These are phyloP conservation scores for Drosophila stalkeri DNA, from an alignment of 2,888 invertebrate species.

Conservation along the genomic window DNA sequence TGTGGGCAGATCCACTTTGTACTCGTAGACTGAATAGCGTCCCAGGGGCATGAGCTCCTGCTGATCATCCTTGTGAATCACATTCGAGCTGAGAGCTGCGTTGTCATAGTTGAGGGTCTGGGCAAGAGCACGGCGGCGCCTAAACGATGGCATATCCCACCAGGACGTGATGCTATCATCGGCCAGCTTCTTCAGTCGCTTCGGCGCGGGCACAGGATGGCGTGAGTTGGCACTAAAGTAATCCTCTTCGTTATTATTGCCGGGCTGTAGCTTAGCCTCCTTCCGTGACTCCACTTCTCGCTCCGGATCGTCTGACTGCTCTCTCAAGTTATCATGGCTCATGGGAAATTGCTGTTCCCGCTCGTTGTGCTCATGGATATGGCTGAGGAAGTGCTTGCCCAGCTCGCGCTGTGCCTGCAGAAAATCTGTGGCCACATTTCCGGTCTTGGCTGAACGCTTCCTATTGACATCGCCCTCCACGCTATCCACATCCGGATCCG, in stretches of 20 bases:
- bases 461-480: constrained; percentile 37
- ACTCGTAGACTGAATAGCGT: constrained; percentile 55
- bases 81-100: constrained; percentile 62
- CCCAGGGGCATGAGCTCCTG: constrained; percentile 58
- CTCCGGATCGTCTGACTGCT: constrained; percentile 8
- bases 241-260: constrained; percentile 41
- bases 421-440: constrained; percentile 62
- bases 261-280: background rate
- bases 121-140: constrained; percentile 56
- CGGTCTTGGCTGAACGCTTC: constrained; percentile 43
- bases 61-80: constrained; percentile 72
- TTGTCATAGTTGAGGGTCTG: constrained; percentile 37
- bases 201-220: constrained; percentile 19
- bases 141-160: constrained; percentile 74
- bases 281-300: constrained; percentile 1
- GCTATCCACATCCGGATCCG: constrained; percentile 47
- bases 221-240: constrained; percentile 54
- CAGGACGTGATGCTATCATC: constrained; percentile 65
- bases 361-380: constrained; percentile 58
- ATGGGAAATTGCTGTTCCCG: constrained; percentile 45
- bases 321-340: constrained; percentile 19
- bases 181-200: constrained; percentile 13
- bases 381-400: constrained; percentile 64
- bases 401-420: constrained; percentile 69
- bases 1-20: constrained; percentile 45